phyloP scores from a whole-genome alignment of 2,797 vertebrate genomes.

The Parambassis ranga region DNA sequence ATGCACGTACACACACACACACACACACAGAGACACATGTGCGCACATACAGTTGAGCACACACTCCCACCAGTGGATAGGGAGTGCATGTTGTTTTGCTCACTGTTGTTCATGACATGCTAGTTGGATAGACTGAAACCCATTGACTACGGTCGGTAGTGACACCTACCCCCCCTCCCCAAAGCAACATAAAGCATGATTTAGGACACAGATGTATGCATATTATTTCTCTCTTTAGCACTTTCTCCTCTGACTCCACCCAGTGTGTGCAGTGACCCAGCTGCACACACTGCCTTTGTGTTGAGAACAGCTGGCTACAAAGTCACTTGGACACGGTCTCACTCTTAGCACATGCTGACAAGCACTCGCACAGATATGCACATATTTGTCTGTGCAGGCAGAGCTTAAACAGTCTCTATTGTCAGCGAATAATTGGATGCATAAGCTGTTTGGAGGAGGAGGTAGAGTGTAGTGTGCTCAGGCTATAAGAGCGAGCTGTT shows the following conservation, averaged over 20 bases:
- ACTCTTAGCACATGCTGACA: constrained; percentile 24
- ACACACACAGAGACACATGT: no score
- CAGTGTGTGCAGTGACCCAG: constrained; percentile 31
- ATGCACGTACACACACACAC: no score
- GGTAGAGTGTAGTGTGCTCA: constrained; percentile 15
- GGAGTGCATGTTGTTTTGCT: no score
- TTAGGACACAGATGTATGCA: constrained; percentile 7
- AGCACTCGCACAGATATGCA: constrained; percentile 3
- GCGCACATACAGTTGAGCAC: no score
- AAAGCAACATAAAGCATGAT: constrained; percentile 12
- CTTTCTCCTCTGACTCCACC: constrained; percentile 23
- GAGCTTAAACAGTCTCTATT: constrained; percentile 49
- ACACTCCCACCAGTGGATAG: no score
- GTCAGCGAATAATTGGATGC: constrained; percentile 59
- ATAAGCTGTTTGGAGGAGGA: constrained; percentile 20
- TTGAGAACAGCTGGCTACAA: constrained; percentile 74
- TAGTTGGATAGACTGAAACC: no score
- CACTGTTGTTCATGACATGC: no score
- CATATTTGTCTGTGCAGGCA: constrained; percentile 28
- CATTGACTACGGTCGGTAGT: no score
- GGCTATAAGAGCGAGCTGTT: constrained; percentile 16
- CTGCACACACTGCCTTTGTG: constrained; percentile 63
- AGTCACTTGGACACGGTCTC: constrained; percentile 53
- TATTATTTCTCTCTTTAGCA: constrained; percentile 28
- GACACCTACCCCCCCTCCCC: no score